phyloP scores from a whole-genome alignment of 2,888 invertebrate species.

The Elysia crispata region DNA sequence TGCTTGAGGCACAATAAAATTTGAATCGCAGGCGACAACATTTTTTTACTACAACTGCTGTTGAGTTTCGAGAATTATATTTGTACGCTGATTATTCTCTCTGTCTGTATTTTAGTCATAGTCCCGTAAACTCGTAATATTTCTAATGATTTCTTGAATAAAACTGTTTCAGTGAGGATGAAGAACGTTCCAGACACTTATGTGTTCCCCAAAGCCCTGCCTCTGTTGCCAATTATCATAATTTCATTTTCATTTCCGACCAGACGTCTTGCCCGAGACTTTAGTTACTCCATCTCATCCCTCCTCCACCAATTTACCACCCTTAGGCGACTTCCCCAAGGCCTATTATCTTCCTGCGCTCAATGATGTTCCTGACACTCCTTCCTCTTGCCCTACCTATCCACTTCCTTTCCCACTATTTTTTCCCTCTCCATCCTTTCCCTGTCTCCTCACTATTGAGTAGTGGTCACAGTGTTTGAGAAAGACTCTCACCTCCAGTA shows the following conservation, averaged over 20 bases:
- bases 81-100: no score
- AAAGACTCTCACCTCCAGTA: no score
- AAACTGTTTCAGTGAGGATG: no score
- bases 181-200: no score
- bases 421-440: background rate
- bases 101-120: no score
- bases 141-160: no score
- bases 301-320: background rate
- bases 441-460: background rate
- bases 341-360: background rate
- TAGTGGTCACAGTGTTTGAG: background rate
- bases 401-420: background rate
- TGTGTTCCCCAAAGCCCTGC: background rate
- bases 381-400: background rate
- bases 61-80: no score
- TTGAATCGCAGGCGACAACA: no score
- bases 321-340: background rate
- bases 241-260: constrained; percentile 9
- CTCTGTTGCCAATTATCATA: background rate
- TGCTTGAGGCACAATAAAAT: no score
- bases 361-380: background rate
- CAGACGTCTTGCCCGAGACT: background rate
- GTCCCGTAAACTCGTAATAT: no score
- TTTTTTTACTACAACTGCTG: no score
- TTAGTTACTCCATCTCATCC: background rate